Evolutionary conservation across 1,140 invertebrate species (phyloP), one percentile per base, ranked within the genome.

Genomic region (Hydropsyche tenuis): DNA sequence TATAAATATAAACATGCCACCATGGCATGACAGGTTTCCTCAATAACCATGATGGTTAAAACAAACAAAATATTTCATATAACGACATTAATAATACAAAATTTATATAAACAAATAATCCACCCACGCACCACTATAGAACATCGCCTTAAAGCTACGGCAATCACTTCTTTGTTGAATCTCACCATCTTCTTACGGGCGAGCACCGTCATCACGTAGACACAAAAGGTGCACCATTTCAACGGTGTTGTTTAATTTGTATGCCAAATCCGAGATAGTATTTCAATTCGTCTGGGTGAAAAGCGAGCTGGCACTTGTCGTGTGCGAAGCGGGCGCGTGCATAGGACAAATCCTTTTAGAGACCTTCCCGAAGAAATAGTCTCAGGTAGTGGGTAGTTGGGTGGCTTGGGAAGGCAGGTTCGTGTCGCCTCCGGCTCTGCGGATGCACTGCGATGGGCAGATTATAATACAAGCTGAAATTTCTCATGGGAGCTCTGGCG

Each of bases 391-490:
- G 23, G 4, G 9, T 6, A 6, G 9, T 37, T 37, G 30, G 30
- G 9, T 37, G 30, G 30, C 30, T 4, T 37, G 4, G 45, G 45
- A 7, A n/a, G 14, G 14, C 2, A 16, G 11, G 4, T 16, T 16
- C 4, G 56, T 60, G 48, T 46, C 27, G 68, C 68, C 68, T 70
- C 66, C 18, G 43, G 73, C 42, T 63, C 51, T 37, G 25, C 68
- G 45, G 65, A 70, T 71, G 75, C 71, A 74, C 27, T 73, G 60
- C 72, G 68, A 73, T 77, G 72, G 73, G 75, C 75, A 77, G 75
- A 77, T 77, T 77, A 77, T 77, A 77, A 77, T 77, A 74, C 75
- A 72, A 74, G 72, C 65, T 77, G 75, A 77, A 73, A 77, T 77
- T 77, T 77, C 75, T 77, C 75, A 74, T 64, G 75, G 75, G 75